Base-by-base conservation (phyloP, 2,797 vertebrate species). In the Coranthus polyacanthus region DNA sequence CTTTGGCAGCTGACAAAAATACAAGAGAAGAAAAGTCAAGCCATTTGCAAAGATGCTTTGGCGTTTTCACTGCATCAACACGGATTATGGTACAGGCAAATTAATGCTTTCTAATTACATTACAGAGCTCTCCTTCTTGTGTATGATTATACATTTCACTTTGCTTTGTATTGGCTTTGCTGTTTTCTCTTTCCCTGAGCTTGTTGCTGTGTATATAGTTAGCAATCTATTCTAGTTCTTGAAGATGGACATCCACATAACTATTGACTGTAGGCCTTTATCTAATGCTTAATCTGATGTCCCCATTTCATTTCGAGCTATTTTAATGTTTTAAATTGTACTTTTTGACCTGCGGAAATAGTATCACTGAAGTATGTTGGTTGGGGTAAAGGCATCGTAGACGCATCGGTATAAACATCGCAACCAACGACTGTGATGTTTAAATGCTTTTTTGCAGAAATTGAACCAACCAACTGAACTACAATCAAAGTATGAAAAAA, bases 31-130 rank as follows among this genome's bases (percentile, higher is more conserved):
- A 37, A 41, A 46, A 43, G 34, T 56, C 8, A 56, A 61, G 68
- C 65, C 22, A 58, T 75, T 75, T 72, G 18, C 4, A 10, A 50
- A 18, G 69, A 67, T 39, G 21, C 50, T 37, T 58, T 51, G 17
- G 41, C 46, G 20, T 52, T 60, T 64, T 75, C 52, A 46, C 42
- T 61, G 68, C 52, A 68, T 78, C 80, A 64, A 63, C 29, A 60
- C 13, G 44, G 72, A 85, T 78, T 84, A 79, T 7, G 17, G 59
- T 32, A 11, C 45, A n/a, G n/a, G n/a, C 47, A 70, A 58, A 78
- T 47, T 34, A 79, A 45, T 26, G 39, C 18, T 68, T 58, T 49
- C 4, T 50, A 61, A 62, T 75, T 68, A 44, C 47, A 78, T 63
- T 44, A 44, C 43, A 44, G 49, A 60, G 45, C 36, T 0, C 26